Evolutionary conservation across 2,113 vertebrate species (phyloP), one percentile per base, ranked within the genome.

Genomic region (Megaleporinus macrocephalus): DNA sequence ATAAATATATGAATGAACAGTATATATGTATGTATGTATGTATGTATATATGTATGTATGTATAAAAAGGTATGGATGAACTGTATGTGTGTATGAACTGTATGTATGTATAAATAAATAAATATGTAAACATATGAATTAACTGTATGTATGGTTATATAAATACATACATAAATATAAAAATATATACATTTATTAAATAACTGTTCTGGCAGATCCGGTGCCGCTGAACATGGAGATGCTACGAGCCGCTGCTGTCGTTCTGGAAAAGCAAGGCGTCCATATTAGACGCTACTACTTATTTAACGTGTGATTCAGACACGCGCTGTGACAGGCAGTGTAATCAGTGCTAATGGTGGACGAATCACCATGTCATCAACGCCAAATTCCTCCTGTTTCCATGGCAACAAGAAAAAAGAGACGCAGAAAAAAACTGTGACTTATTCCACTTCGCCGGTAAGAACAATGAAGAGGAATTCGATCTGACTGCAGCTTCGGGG

Each of bases 371-470:
- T 59, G 24, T 53, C 44, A 73, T 74, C 59, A 36, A 15, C 22
- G 18, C 47, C 30, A 36, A 81, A 66, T 65, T 53, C 16, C 44
- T 26, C 11, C 59, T 73, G 79, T 74, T 81, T 65, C 71, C 59
- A 66, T 81, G 59, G 71, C 49, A 27, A 73, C 57, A 14, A 66
- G 44, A 30, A n/a, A 61, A 70, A 73, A 53, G n/a, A n/a, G n/a
- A 36, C n/a, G n/a, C 24, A 16, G 16, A 51, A 2, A 10, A 15
- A 68, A 4, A 36, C 3, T 7, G 36, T 57, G 49, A 30, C 72
- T 57, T 26, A 22, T 73, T 73, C 27, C 49, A 33, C 72, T 33
- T 73, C 16, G 14, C 15, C 33, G 51, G 51, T 55, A 30, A 33
- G 29, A 33, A 12, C 18, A 20, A 33, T 2, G 30, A 30, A 20